Conservation (phyloP, 1,140 invertebrate genomes). For the Sipha flava region DNA sequence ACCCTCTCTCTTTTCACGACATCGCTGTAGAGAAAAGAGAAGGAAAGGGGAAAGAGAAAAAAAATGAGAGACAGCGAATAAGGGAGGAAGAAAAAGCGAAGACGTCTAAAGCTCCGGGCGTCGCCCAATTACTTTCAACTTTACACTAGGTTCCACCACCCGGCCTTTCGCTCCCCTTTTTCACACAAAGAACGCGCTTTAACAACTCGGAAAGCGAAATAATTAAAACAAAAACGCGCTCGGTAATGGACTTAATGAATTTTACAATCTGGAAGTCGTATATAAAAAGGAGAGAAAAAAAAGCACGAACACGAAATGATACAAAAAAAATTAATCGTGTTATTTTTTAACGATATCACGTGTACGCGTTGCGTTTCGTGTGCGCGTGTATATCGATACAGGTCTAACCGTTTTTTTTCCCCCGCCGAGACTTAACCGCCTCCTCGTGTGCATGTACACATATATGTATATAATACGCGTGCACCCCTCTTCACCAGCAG, state of each 20-base stretch:
- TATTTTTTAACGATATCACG: constrained; percentile 17
- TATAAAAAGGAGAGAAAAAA: not conserved
- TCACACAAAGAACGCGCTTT: constrained; percentile 22
- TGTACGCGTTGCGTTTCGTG: not conserved
- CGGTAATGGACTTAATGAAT: constrained; percentile 24
- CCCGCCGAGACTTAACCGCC: not conserved
- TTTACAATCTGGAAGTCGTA: constrained; percentile 21
- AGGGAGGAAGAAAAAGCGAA: constrained; percentile 10
- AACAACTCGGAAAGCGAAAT: constrained; percentile 22
- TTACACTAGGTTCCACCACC: not conserved
- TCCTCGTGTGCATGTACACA: not conserved
- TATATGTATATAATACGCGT: not conserved
- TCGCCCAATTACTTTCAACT: constrained; percentile 33
- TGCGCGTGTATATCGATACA: not conserved
- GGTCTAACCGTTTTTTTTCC: not conserved
- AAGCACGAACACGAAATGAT: not conserved
- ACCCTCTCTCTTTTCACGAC: constrained; percentile 7
- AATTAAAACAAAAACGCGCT: constrained; percentile 20
- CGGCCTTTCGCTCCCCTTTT: not conserved
- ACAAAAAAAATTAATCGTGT: not conserved
- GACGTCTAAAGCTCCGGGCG: constrained; percentile 32
- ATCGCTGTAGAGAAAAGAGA: not conserved
- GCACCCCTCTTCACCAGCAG: not conserved
- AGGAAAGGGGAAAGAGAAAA: not conserved
- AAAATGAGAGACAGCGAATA: not conserved